phyloP scores from a whole-genome alignment of 2,113 vertebrate genomes.

The Dicaeum eximium region DNA sequence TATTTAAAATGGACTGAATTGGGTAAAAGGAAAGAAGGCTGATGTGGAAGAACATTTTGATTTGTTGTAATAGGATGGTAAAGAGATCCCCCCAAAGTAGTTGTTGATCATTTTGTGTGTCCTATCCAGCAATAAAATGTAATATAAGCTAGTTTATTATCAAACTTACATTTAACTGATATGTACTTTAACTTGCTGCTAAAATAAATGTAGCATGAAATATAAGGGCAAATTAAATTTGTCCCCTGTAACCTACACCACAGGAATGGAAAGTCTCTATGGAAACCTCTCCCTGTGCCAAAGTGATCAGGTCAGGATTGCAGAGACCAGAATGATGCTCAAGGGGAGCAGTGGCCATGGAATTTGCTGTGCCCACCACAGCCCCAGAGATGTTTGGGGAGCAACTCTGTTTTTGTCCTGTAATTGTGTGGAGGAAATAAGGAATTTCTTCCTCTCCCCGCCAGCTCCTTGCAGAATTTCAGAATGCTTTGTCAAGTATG shows the following conservation, averaged over 20 bases:
- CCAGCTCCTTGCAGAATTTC: background rate
- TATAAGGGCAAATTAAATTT: constrained; percentile 8
- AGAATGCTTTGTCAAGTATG: background rate
- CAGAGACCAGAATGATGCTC: background rate
- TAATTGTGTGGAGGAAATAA: background rate
- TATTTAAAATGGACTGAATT: background rate
- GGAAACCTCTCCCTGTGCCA: background rate
- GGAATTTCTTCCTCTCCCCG: background rate
- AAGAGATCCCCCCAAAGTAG: background rate
- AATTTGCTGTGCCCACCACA: background rate
- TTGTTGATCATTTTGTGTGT: background rate
- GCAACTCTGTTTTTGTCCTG: background rate
- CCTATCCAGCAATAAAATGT: background rate
- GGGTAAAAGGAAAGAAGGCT: background rate
- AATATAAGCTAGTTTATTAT: background rate
- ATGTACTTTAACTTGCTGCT: constrained; percentile 1
- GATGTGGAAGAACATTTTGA: background rate
- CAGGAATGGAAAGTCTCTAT: background rate
- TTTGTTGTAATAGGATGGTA: background rate
- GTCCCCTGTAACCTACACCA: background rate
- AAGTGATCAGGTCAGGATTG: background rate
- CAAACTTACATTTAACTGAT: background rate
- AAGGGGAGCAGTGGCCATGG: rapidly evolving
- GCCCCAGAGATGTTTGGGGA: background rate
- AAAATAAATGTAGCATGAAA: constrained; percentile 23